Evolutionary conservation across 2,888 invertebrate species (phyloP).

Genomic region (Balanococcus diminutus): DNA sequence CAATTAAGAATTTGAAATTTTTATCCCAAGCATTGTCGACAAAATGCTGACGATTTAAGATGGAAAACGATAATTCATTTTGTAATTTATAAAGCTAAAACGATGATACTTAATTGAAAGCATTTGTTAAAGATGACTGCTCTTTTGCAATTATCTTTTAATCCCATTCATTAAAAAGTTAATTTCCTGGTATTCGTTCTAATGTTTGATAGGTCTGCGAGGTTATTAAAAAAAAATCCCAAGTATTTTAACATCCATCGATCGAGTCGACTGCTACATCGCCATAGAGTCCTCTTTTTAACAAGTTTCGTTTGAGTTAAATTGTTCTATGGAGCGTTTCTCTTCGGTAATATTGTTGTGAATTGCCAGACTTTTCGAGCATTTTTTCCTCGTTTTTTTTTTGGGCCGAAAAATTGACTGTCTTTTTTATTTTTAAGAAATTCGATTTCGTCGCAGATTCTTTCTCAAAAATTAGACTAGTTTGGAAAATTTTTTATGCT

Average conservation of each 20-base stretch:
- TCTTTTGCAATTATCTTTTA: conserved; percentile 10
- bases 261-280: neutral
- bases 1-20: neutral
- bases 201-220: conserved; percentile 17
- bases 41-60: conserved; percentile 3
- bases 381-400: neutral
- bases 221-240: neutral
- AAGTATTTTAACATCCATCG: neutral
- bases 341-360: conserved; percentile 3
- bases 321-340: conserved; percentile 5
- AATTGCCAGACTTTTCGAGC: neutral
- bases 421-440: too few species aligned
- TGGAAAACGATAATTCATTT: conserved; percentile 7
- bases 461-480: neutral
- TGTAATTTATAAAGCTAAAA: conserved; percentile 5
- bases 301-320: conserved; percentile 2
- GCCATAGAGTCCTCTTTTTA: neutral
- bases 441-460: neutral
- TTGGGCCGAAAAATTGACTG: neutral
- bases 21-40: neutral
- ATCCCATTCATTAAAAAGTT: conserved; percentile 32
- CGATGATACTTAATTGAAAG: conserved; percentile 13
- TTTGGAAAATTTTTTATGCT: neutral
- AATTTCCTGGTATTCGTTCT: conserved; percentile 20
- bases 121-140: conserved; percentile 3